These are phyloP conservation scores for Arvicanthis niloticus DNA, from an alignment of 2,113 vertebrate genomes.

Conservation along the genomic window DNA sequence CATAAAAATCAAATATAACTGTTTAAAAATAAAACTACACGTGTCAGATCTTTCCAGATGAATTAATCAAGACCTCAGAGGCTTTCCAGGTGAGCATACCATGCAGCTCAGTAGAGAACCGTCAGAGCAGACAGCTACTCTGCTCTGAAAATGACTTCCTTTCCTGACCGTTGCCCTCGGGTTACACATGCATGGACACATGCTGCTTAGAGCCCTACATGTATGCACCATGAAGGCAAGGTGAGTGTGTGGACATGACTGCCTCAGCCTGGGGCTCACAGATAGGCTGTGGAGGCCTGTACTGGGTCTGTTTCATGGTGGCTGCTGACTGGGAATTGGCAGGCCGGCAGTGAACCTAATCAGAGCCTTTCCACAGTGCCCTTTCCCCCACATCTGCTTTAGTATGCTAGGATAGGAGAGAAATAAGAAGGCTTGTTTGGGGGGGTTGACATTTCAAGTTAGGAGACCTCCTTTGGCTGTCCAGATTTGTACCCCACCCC, in stretches of 20 bases:
- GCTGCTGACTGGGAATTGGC: neutral
- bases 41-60: neutral
- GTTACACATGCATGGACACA: neutral
- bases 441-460: neutral
- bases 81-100: neutral
- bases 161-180: neutral
- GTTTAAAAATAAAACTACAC: neutral
- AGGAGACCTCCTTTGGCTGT: neutral
- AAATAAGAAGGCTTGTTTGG: neutral
- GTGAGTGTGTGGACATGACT: neutral
- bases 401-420: neutral
- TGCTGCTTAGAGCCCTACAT: neutral
- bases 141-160: rapidly evolving
- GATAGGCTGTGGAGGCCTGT: neutral
- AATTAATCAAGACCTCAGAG: neutral
- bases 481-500: neutral
- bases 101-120: neutral
- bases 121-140: rapidly evolving
- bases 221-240: rapidly evolving
- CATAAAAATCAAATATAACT: neutral
- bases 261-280: rapidly evolving
- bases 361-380: neutral
- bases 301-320: neutral
- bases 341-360: neutral
- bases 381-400: neutral